Evolutionary conservation across 1,140 invertebrate species (phyloP), one percentile per base, ranked within the genome.

Genomic region (Drosophila ercepeae): DNA sequence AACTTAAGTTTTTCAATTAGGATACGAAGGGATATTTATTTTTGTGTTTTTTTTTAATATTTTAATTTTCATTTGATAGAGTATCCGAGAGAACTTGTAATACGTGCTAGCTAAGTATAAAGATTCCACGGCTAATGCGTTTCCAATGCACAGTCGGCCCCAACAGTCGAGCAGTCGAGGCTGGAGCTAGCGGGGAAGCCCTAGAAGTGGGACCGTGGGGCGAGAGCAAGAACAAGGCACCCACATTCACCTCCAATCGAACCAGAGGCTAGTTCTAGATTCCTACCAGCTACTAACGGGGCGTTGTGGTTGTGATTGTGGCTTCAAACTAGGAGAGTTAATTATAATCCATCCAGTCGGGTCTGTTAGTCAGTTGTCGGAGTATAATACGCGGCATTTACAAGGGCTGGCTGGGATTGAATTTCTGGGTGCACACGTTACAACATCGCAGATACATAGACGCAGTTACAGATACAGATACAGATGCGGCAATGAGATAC

Each of bases 121-220:
- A 55, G 75, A 81, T 86, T 86, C 82, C 55, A 51, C 72, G 72
- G 72, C 72, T 86, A 86, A 84, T 86, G 67, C 58, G 59, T 88
- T 74, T 59, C 68, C 82, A 86, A 81, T 86, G 34, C 16, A 44
- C 34, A 75, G 53, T 55, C 54, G 75, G 32, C 44, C 49, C 29
- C 29, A 36, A 23, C 14, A 52, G 46, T 36, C 29, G 29, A 42
- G 42, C 57, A 49, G 16, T 46, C 3, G 50, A 49, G 49, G 36
- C 14, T 39, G 13, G 36, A 16, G 42, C 18, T 53, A 25, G 36
- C 11, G 16, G 25, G 51, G 81, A 86, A 86, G 63, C 76, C 82
- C 45, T 74, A 76, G 39, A 29, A 81, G 27, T 73, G 55, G 13
- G 55, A 27, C 48, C 46, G 19, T 57, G 49, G 27, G 42, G 29